These are phyloP conservation scores for Phyllotis vaccarum DNA, from an alignment of 2,797 vertebrate species.

Conservation along the genomic window DNA sequence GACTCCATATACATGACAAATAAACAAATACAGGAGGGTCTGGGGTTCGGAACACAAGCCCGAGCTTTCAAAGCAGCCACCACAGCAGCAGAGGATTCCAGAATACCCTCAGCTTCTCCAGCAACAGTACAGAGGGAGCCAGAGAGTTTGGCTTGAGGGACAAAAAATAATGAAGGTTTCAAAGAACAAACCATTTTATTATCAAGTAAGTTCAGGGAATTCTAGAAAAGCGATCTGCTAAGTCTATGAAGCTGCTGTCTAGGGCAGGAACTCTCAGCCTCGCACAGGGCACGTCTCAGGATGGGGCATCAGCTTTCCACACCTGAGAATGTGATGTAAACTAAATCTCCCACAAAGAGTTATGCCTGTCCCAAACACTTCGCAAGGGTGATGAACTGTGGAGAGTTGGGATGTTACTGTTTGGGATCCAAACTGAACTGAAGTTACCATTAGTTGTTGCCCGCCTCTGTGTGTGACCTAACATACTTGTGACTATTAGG, in stretches of 20 bases:
- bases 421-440: not conserved
- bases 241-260: not conserved
- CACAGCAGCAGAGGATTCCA: not conserved
- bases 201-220: not conserved
- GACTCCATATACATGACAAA: not conserved
- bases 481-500: not conserved
- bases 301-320: not conserved
- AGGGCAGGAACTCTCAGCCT: no score
- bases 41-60: not conserved
- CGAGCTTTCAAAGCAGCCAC: not conserved
- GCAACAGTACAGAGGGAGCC: fast-evolving
- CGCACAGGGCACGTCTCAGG: not conserved
- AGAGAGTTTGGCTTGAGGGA: not conserved
- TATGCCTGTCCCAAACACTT: not conserved
- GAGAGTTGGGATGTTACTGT: not conserved
- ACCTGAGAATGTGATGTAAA: not conserved
- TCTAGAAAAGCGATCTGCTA: not conserved
- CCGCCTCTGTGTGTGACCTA: not conserved
- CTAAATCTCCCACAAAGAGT: not conserved
- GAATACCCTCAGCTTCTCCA: not conserved
- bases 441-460: not conserved
- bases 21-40: not conserved
- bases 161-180: not conserved
- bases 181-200: not conserved
- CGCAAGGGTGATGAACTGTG: not conserved